Percentiles rank a stretch among this genome's conserved stretches.
phyloP scores from a whole-genome alignment of 2,113 vertebrate species.

The Regulus satrapa region DNA sequence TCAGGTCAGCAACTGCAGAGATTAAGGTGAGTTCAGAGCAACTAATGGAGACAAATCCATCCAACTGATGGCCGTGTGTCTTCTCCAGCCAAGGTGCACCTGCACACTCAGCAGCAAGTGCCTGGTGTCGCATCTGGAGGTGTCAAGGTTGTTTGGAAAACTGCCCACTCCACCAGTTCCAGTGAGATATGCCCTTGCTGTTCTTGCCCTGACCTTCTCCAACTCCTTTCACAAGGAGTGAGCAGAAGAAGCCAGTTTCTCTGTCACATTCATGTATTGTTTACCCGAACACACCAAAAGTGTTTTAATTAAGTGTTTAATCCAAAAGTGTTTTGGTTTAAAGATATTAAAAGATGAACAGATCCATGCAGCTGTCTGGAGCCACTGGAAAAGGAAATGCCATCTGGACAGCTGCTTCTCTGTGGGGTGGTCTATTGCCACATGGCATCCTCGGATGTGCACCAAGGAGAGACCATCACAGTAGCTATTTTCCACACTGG shows the following conservation, averaged over 20 bases:
- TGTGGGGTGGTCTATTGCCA: neutral
- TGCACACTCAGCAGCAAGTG: neutral
- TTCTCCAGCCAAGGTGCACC: neutral
- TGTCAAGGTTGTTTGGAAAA: neutral
- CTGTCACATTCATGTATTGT: no score
- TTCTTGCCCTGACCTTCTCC: neutral
- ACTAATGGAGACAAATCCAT: neutral
- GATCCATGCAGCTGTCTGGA: neutral
- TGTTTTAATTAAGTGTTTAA: no score
- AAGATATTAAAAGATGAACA: neutral
- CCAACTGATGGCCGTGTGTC: rapidly evolving
- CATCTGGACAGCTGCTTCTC: neutral
- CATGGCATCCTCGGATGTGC: neutral
- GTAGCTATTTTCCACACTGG: neutral
- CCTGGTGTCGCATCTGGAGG: neutral
- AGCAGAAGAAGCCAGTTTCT: neutral
- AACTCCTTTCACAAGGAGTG: neutral
- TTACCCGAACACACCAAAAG: no score
- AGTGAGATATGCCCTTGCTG: neutral
- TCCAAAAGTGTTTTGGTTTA: neutral
- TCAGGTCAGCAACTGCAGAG: neutral
- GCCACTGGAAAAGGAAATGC: neutral
- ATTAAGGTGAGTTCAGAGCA: neutral
- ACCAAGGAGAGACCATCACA: neutral
- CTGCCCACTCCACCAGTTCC: rapidly evolving